These are phyloP conservation scores for Trachelus iudaicus DNA, from an alignment of 2,888 invertebrate genomes.

Conservation along the genomic window DNA sequence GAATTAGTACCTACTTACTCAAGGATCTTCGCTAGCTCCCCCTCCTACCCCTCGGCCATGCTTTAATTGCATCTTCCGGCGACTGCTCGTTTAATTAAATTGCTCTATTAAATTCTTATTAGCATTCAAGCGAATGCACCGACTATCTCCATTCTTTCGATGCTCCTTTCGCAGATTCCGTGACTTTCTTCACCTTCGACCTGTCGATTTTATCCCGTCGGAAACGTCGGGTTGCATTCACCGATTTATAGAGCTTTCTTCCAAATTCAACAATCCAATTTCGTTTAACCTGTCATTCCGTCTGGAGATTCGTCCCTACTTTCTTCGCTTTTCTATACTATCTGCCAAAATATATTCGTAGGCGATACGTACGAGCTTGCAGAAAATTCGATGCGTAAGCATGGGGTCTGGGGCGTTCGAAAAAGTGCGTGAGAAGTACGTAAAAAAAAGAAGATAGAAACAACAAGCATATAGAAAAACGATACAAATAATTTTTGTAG, in stretches of 20 bases:
- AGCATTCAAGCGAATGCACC: constrained; percentile 43
- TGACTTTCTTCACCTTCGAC: neutral
- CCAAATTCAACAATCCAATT: neutral
- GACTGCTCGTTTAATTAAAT: constrained; percentile 53
- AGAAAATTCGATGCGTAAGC: neutral
- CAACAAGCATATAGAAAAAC: neutral
- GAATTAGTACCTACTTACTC: neutral
- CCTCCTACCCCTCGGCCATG: neutral
- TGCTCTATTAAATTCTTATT: constrained; percentile 45
- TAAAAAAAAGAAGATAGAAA: neutral
- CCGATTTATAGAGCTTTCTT: neutral
- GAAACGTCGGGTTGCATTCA: neutral
- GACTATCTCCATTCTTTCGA: constrained; percentile 4
- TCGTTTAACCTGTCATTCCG: neutral
- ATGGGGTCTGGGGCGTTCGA: neutral
- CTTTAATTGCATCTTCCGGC: constrained; percentile 40
- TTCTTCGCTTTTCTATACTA: neutral
- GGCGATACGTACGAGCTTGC: neutral
- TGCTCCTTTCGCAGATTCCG: neutral
- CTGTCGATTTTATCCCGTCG: neutral
- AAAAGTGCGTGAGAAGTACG: neutral
- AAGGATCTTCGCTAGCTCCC: neutral
- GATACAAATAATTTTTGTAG: neutral
- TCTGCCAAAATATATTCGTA: neutral
- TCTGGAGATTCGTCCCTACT: neutral